phyloP scores from a whole-genome alignment of 2,888 invertebrate genomes.

The Spilosoma lubricipeda region DNA sequence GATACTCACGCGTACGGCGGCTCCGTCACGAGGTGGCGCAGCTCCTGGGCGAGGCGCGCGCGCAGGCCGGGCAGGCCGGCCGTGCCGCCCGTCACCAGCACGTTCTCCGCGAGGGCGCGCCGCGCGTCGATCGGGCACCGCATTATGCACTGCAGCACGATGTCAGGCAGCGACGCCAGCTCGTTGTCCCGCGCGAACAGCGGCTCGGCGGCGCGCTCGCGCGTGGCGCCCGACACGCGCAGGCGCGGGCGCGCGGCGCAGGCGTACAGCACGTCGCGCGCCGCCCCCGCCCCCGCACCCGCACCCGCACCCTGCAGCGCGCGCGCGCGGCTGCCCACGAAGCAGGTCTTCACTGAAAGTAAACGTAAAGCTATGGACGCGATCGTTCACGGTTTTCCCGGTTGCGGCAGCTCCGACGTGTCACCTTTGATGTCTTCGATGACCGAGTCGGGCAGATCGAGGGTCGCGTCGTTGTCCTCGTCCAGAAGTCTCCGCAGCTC shows the following conservation, averaged over 20 bases:
- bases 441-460: constrained; percentile 83
- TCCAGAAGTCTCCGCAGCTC: constrained; percentile 84
- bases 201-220: constrained; percentile 94
- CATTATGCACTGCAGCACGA: constrained; percentile 92
- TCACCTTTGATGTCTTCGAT: constrained; percentile 92
- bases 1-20: constrained; percentile 84
- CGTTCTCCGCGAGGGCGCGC: constrained; percentile 91
- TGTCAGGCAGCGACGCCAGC: constrained; percentile 90
- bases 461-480: constrained; percentile 73
- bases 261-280: constrained; percentile 27
- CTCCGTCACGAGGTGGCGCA: constrained; percentile 88
- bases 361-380: too few species aligned
- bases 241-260: constrained; percentile 88
- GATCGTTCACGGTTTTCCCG: background rate
- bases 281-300: background rate
- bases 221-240: constrained; percentile 87
- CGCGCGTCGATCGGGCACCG: constrained; percentile 95
- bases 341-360: constrained; percentile 91
- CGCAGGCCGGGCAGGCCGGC: constrained; percentile 93
- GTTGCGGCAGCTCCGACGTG: background rate
- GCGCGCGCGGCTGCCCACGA: constrained; percentile 92
- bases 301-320: constrained; percentile 75
- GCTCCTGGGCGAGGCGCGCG: constrained; percentile 92
- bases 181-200: constrained; percentile 93
- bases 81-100: constrained; percentile 95